Base-by-base conservation (phyloP, 2,797 vertebrate species). In the Sebastes melanostomus region DNA sequence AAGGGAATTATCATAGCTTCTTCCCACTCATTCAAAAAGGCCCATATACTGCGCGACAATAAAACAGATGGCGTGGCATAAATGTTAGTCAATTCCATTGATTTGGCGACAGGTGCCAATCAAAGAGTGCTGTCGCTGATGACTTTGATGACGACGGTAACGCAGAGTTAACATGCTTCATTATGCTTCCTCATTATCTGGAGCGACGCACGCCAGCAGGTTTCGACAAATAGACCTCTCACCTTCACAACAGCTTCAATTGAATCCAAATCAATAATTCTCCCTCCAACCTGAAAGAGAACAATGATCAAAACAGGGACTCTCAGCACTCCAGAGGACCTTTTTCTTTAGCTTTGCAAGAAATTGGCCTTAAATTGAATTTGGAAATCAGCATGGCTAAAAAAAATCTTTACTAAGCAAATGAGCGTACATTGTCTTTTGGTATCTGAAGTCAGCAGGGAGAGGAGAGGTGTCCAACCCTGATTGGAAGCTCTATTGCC, bases 281-380 rank as follows among this genome's bases (percentile, higher is more conserved):
- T 88, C 89, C 73, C 81, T 70, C 84, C 83, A 85, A 90, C 88
- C 90, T 73, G 84, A 93, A 90, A 89, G 85, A 90, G 92, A 92
- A 92, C 91, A 93, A 91, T 75, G 87, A 93, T 90, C 88, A 82
- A 88, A 92, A 89, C 82, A 78, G 77, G 69, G 82, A 86, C 77
- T 89, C 84, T 65, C 77, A 72, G 88, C 65, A 81, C 89, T 89
- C 84, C 71, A 72, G 85, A 89, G 86, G 86, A 92, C 83, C 84
- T 88, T 92, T 88, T 88, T 85, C 85, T 87, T 84, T 88, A 84
- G 58, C 84, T 84, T 34, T 62, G 81, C 71, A 84, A 80, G 84
- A 92, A 92, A 94, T 86, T 89, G 82, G 85, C 79, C 86, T 90
- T 87, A 92, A 94, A 95, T 94, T 94, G 55, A 92, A 93, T 94